These are phyloP conservation scores for Drosophila sucinea DNA, from an alignment of 1,140 invertebrate species.

Conservation along the genomic window DNA sequence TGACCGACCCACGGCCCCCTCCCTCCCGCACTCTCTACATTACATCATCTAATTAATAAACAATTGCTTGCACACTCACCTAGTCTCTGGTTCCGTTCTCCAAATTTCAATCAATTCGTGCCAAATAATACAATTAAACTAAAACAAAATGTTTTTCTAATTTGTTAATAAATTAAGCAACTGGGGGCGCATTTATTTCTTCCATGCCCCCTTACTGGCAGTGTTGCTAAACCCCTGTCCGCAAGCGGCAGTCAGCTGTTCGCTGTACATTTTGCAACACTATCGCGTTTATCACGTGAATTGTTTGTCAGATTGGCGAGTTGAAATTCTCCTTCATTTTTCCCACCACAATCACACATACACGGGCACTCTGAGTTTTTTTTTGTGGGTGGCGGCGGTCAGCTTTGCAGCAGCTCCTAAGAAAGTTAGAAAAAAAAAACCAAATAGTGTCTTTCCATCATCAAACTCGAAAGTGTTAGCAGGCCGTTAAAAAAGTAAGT, in stretches of 20 bases:
- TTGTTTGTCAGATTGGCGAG: conserved; percentile 61
- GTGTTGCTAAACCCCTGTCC: conserved; percentile 27
- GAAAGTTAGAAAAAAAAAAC: conserved; percentile 48
- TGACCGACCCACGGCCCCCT: neutral
- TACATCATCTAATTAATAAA: neutral
- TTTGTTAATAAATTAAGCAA: conserved; percentile 13
- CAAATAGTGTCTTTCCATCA: conserved; percentile 44
- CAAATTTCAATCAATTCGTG: neutral
- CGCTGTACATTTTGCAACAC: conserved; percentile 21
- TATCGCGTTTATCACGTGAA: conserved; percentile 64
- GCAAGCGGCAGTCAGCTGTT: conserved; percentile 31
- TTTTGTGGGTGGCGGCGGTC: conserved; percentile 75
- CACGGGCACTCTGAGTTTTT: conserved; percentile 43
- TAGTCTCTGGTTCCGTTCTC: neutral
- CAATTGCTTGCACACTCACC: conserved; percentile 2
- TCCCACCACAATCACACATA: conserved; percentile 59
- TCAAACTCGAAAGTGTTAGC: conserved; percentile 39
- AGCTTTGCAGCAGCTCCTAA: conserved; percentile 52
- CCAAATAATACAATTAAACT: conserved; percentile 20
- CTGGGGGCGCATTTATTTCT: neutral
- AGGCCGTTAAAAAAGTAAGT: conserved; percentile 61
- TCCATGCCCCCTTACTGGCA: conserved; percentile 37
- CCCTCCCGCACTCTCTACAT: neutral
- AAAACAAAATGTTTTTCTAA: conserved; percentile 13
- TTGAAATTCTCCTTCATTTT: conserved; percentile 35